A percentile compares a stretch with the other conserved stretches of the same genome.
Evolutionary conservation across 2,113 vertebrate genomes (phyloP).

Genomic region (Neolamprologus brichardi): DNA sequence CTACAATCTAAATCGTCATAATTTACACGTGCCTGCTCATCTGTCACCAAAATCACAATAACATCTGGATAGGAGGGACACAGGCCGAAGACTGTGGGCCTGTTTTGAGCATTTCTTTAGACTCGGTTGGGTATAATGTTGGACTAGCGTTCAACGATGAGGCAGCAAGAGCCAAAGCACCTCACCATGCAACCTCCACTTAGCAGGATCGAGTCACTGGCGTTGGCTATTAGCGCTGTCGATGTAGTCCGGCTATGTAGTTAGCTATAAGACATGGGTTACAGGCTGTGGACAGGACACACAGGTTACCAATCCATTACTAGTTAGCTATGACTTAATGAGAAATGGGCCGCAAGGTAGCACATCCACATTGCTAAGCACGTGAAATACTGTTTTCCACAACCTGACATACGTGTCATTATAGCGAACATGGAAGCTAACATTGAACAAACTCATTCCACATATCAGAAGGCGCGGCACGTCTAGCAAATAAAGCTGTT

Average conservation of each 20-base stretch:
- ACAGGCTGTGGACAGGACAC: not conserved
- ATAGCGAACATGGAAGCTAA: not conserved
- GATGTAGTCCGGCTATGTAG: not conserved
- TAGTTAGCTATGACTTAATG: not conserved
- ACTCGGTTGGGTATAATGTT: not conserved
- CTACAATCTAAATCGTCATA: not conserved
- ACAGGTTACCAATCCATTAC: not conserved
- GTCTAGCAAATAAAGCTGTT: not conserved
- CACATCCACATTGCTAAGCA: not conserved
- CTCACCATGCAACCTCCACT: not conserved
- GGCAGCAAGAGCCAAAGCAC: not conserved
- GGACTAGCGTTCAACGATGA: not conserved
- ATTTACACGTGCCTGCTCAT: not conserved
- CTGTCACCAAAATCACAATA: not conserved
- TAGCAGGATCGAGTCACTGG: not conserved
- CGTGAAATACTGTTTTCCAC: not conserved
- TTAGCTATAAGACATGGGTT: not conserved
- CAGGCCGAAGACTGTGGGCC: not conserved
- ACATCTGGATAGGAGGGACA: not conserved
- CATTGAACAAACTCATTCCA: not conserved
- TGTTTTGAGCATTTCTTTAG: not conserved
- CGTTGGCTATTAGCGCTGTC: not conserved
- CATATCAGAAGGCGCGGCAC: not conserved
- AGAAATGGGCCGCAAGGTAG: constrained; percentile 27
- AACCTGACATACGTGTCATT: constrained; percentile 5